Evolutionary conservation across 2,797 vertebrate species (phyloP), one percentile per base, ranked within the genome.

Genomic region (Fistularia tabacaria): DNA sequence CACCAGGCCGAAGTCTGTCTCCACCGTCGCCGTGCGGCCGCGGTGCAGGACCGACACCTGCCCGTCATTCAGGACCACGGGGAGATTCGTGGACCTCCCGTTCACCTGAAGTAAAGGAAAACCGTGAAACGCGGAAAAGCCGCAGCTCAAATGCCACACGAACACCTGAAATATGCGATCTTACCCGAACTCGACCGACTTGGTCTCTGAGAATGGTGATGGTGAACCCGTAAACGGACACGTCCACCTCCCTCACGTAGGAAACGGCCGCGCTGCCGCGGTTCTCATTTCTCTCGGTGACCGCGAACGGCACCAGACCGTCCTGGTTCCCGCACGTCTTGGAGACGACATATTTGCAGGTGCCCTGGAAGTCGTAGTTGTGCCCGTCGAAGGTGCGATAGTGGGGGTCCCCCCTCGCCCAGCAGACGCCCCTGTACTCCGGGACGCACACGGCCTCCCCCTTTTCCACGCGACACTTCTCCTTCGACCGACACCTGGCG

Each of bases 361-460:
- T 92, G 0, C 94, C 93, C 72, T 92, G 93, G 85, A 94, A 96
- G 71, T 90, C 60, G 15, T 84, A 94, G 50, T 10, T 80, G 10
- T 0, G 48, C 0, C 90, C 88, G 0, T 95, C 92, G 1, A 93
- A 95, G 14, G 66, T 91, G 50, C 58, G 15, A 6, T 93, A 94
- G 76, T 93, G 93, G 0, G 92, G 92, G 75, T 92, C 87, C 1
- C 87, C 89, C 0, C 74, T 71, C 3, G 86, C 91, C 7, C 94
- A 95, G 0, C 57, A 66, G 3, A 71, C 76, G 46, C 89, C 63
- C 0, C 91, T 92, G 0, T 90, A 60, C 71, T 84, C 80, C 6
- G 91, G 0, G 0, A 0, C 0, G 42, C 94, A 96, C 36, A 6
- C 68, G 74, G 94, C 89, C 0, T 79, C 71, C 25, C 25, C 25